Percentiles rank a stretch among this genome's conserved stretches.
These are phyloP conservation scores for Heliornis fulica DNA, from an alignment of 2,113 vertebrate species.

Conservation along the genomic window DNA sequence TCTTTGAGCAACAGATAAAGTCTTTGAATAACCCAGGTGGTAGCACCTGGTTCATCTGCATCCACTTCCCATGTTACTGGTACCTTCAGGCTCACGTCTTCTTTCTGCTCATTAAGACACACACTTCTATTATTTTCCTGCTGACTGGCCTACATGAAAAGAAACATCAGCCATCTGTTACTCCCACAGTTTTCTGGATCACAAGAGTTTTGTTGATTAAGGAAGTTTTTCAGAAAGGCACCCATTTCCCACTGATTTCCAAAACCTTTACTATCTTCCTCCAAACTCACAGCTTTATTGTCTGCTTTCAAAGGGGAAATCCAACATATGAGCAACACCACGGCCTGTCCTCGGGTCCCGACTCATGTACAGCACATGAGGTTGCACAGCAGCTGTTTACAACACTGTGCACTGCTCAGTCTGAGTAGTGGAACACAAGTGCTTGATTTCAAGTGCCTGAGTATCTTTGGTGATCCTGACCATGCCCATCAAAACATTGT, in stretches of 20 bases:
- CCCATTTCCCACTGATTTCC: not conserved
- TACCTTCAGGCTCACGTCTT: slow-evolving; percentile 19
- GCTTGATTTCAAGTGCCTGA: not conserved
- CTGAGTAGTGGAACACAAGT: not conserved
- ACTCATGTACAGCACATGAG: rapidly evolving
- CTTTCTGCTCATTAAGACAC: not conserved
- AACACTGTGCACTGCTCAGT: not conserved
- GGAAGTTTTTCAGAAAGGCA: not conserved
- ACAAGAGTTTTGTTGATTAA: slow-evolving; percentile 15
- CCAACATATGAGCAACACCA: not conserved
- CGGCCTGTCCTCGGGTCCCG: not conserved
- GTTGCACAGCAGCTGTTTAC: not conserved
- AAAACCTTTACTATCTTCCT: not conserved
- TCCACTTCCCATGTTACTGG: not conserved
- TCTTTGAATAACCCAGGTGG: not conserved
- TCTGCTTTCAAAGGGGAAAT: not conserved
- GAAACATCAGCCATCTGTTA: slow-evolving; percentile 52
- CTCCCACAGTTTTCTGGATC: slow-evolving; percentile 4
- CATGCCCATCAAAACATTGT: not conserved
- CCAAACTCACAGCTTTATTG: not conserved
- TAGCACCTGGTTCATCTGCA: not conserved
- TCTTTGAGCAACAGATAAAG: not conserved
- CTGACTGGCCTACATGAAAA: not conserved
- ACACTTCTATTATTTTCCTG: not conserved
- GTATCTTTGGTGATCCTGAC: not conserved